Evolutionary conservation across 2,888 invertebrate genomes (phyloP), one percentile per base, ranked within the genome.

Genomic region (Synanthedon myopaeformis): DNA sequence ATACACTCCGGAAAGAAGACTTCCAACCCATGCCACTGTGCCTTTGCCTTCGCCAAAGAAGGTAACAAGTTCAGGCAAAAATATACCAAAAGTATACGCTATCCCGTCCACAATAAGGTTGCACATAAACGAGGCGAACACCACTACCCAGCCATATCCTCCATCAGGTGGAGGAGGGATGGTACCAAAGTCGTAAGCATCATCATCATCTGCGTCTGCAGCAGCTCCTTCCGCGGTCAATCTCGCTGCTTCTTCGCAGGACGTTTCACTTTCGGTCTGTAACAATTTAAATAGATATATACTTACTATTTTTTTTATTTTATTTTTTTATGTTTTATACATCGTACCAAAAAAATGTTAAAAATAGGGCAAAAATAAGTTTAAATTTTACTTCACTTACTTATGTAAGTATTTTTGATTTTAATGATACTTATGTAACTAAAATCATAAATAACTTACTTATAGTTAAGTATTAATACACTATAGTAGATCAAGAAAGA

Each of bases 41-140:
- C 95, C 95, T 69, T 94, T 94, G 54, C 95, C 94, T 72, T 94
- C 94, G 23, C 92, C 92, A 76, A 96, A 99, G 74, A 92, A 92
- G 2, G 81, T 86, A 57, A 94, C 94, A 68, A 96, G 92, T 69
- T 94, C 92, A 35, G 91, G 90, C 51, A 96, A 90, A 87, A 96
- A 96, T 71, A 98, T 94, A 53, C 99, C 98, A 80, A 99, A 99
- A 6, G 98, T 96, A 83, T 98, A 99, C n/a, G 97, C 96, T 59
- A 99, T 97, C 65, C 97, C 99, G 80, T 99, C 99, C 55, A 99
- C 97, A 65, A 99, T 95, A 89, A 99, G 92, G 90, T 99, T 98
- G 85, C 97, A 97, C 92, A 98, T 92, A 83, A 99, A 98, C 50
- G 97, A 97, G 53, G 97, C 97, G 69, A 96, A 92, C 54, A 98